Percentiles rank a stretch among this genome's conserved stretches.
Conservation (phyloP, 2,113 vertebrate genomes). For the Peromyscus leucopus region DNA sequence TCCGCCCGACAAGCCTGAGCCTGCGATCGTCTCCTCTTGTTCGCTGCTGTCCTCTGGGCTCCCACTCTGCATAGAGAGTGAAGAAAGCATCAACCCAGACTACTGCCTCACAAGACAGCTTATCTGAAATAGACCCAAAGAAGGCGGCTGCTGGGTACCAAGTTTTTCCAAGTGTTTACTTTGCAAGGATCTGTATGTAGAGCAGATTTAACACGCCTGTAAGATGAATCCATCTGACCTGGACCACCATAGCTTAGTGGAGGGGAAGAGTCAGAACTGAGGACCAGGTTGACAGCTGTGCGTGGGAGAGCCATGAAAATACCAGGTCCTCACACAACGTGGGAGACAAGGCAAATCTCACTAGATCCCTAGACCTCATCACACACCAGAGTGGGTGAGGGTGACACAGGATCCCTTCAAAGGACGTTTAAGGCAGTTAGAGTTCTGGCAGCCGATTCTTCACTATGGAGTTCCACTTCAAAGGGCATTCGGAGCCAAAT, state of each 20-base stretch:
- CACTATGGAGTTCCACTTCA: not conserved
- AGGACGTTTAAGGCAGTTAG: not conserved
- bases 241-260: not conserved
- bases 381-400: not conserved
- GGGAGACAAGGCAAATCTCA: accelerated
- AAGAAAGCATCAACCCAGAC: not conserved
- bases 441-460: not conserved
- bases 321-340: not conserved
- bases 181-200: not conserved
- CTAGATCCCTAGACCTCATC: not conserved
- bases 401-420: not conserved
- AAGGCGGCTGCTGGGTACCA: not conserved
- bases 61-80: accelerated
- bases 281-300: not conserved
- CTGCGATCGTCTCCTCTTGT: not conserved
- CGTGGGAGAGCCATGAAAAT: not conserved
- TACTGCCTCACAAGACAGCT: not conserved
- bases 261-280: not conserved
- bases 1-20: not conserved
- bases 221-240: not conserved
- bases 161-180: not conserved
- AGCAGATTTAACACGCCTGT: not conserved
- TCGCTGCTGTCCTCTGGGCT: not conserved
- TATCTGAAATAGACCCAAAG: not conserved
- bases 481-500: not conserved